phyloP scores from a whole-genome alignment of 2,888 invertebrate genomes.

The Galeruca laticollis region DNA sequence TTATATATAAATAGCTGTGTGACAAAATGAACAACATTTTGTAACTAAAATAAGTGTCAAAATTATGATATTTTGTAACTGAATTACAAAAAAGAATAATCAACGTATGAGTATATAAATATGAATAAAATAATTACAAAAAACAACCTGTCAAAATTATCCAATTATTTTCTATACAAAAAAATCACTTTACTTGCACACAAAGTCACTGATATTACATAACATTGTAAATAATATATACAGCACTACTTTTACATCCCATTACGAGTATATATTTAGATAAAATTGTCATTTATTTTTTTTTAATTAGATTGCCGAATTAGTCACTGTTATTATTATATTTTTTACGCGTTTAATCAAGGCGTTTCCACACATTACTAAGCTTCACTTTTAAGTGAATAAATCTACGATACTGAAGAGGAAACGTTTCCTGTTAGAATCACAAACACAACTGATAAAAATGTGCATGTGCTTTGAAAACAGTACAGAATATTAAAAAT shows the following conservation, averaged over 20 bases:
- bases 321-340: neutral
- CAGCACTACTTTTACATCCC: neutral
- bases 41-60: too few species aligned
- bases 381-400: constrained; percentile 21
- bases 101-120: neutral
- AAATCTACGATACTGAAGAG: constrained; percentile 40
- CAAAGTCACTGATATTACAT: neutral
- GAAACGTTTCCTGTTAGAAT: constrained; percentile 58
- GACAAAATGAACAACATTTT: too few species aligned
- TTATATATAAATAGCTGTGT: too few species aligned
- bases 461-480: constrained; percentile 42
- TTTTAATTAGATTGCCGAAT: too few species aligned
- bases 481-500: constrained; percentile 44
- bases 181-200: neutral
- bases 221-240: neutral
- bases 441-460: constrained; percentile 43
- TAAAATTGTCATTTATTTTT: too few species aligned
- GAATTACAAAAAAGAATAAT: neutral
- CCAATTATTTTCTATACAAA: neutral
- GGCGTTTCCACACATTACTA: constrained; percentile 26
- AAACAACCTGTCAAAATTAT: neutral
- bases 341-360: neutral
- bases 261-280: neutral
- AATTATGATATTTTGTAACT: too few species aligned
- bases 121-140: neutral